Conservation (phyloP, 2,113 vertebrate species). For the Eclectus roratus region DNA sequence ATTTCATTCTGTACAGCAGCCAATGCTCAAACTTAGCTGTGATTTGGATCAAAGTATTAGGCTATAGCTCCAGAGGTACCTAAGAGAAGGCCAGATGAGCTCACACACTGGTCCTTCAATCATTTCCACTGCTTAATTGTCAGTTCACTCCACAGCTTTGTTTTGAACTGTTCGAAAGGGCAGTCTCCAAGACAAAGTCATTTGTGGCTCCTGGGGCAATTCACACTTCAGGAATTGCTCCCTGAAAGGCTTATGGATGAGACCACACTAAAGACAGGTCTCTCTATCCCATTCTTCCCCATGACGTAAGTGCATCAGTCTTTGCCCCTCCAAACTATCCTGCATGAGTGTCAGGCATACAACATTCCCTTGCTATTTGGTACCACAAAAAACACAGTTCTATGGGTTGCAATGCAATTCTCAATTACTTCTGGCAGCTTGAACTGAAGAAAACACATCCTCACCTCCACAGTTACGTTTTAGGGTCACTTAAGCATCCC, state of each 20-base stretch:
- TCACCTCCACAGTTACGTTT: background rate
- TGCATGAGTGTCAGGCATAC: background rate
- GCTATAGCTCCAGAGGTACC: background rate
- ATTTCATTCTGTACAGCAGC: background rate
- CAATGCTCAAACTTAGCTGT: background rate
- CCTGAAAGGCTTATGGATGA: background rate
- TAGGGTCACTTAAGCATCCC: background rate
- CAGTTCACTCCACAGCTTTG: background rate
- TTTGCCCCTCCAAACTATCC: background rate
- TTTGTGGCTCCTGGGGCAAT: background rate
- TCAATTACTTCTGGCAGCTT: background rate
- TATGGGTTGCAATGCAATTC: background rate
- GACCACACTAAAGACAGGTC: background rate
- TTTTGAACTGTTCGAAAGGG: background rate
- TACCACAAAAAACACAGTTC: background rate
- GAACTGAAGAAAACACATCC: background rate
- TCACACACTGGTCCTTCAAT: background rate
- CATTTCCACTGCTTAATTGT: background rate
- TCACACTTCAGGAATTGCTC: background rate
- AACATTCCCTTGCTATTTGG: background rate
- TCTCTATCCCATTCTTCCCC: background rate
- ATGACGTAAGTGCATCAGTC: background rate
- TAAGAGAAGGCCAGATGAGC: background rate
- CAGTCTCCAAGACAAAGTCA: background rate
- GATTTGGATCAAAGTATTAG: background rate